These are phyloP conservation scores for Cygnus atratus DNA, from an alignment of 2,113 vertebrate species.

Conservation along the genomic window DNA sequence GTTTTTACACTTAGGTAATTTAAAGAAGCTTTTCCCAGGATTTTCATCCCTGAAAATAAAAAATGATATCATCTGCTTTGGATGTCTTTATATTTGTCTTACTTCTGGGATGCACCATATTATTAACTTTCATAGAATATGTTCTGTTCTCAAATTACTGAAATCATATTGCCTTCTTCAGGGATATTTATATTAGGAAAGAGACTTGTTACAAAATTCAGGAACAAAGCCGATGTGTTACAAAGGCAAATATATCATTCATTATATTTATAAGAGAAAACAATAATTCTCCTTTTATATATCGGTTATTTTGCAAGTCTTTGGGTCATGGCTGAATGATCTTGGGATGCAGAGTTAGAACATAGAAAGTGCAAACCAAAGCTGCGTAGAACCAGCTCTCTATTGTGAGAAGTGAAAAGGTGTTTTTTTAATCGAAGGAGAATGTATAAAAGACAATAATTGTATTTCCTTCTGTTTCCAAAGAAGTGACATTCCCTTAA, in stretches of 20 bases:
- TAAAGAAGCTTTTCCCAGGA: conserved; percentile 11
- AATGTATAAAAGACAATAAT: not conserved
- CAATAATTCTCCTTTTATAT: not conserved
- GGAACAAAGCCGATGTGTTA: not conserved
- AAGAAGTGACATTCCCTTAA: not conserved
- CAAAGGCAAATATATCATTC: conserved; percentile 27
- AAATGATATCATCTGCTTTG: not conserved
- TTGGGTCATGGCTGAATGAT: not conserved
- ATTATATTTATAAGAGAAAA: conserved; percentile 23
- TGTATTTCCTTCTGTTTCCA: not conserved
- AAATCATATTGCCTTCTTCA: not conserved
- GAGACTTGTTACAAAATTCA: conserved; percentile 42
- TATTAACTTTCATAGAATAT: conserved; percentile 53
- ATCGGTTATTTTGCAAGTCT: conserved; percentile 23
- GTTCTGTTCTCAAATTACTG: conserved; percentile 16
- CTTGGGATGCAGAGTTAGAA: not conserved
- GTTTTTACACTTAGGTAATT: conserved; percentile 25
- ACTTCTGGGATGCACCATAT: conserved; percentile 53
- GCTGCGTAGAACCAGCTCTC: not conserved
- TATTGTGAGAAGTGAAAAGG: not conserved
- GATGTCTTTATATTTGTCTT: conserved; percentile 41
- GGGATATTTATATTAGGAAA: conserved; percentile 49
- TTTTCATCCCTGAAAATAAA: conserved; percentile 52
- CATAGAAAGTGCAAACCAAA: not conserved
- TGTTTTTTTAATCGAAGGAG: not conserved